A percentile compares a stretch with the other conserved stretches of the same genome.
These are phyloP conservation scores for Antheraea yamamai DNA, from an alignment of 2,888 invertebrate species.

Conservation along the genomic window DNA sequence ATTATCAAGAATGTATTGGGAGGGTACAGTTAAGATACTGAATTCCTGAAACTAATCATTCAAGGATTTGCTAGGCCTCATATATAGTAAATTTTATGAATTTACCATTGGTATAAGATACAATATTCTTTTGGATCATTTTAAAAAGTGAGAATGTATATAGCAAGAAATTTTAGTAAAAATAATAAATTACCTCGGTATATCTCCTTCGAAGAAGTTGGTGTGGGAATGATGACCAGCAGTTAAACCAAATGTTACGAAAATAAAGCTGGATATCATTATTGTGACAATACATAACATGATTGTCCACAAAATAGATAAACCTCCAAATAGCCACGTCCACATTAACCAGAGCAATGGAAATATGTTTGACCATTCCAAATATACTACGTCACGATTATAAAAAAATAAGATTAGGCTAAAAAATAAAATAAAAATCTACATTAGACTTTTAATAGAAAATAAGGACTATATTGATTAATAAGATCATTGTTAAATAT, in stretches of 20 bases:
- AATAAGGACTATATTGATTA: background rate
- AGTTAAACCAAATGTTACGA: slow-evolving; percentile 85
- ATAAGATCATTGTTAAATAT: background rate
- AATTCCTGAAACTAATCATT: too few relatives aligned
- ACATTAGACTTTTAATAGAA: background rate
- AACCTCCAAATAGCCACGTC: slow-evolving; percentile 67
- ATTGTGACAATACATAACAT: slow-evolving; percentile 80
- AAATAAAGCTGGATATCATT: slow-evolving; percentile 81
- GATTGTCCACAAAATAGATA: slow-evolving; percentile 58
- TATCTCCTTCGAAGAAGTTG: slow-evolving; percentile 91
- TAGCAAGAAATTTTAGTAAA: background rate
- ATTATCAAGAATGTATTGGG: too few relatives aligned
- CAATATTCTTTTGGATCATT: background rate
- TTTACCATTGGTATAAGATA: background rate
- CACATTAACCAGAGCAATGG: slow-evolving; percentile 63
- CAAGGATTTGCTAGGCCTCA: too few relatives aligned
- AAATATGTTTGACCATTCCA: slow-evolving; percentile 52
- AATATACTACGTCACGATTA: slow-evolving; percentile 13
- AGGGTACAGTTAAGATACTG: too few relatives aligned
- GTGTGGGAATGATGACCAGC: slow-evolving; percentile 92
- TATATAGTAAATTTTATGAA: too few relatives aligned
- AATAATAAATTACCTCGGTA: slow-evolving; percentile 70
- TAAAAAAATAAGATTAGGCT: slow-evolving; percentile 12
- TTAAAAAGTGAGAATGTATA: background rate
- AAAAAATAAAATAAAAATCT: background rate